Conservation (phyloP, 1,140 invertebrate genomes). For the Carposina sasakii region DNA sequence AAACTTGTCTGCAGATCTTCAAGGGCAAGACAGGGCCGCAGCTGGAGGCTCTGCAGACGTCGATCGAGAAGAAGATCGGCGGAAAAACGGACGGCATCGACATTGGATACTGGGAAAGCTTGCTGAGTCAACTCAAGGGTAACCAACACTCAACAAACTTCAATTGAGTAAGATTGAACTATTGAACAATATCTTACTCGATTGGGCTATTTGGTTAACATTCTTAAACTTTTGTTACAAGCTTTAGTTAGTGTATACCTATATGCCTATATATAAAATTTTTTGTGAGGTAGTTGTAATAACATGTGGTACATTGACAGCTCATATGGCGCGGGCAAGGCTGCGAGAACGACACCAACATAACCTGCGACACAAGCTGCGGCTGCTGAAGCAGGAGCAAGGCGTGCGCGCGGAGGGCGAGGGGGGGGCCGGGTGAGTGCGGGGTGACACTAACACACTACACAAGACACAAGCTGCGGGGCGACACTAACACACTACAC, state of each 20-base stretch:
- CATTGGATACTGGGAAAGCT: slow-evolving; percentile 97
- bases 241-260: no score
- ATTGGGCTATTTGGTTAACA: no score
- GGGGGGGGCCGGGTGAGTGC: slow-evolving; percentile 11
- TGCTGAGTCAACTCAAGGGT: slow-evolving; percentile 93
- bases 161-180: no score
- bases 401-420: slow-evolving; percentile 67
- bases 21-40: slow-evolving; percentile 94
- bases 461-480: no score
- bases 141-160: no score
- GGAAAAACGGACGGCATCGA: slow-evolving; percentile 92
- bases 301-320: no score
- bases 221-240: no score
- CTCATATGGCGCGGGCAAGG: slow-evolving; percentile 95
- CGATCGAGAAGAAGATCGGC: slow-evolving; percentile 92
- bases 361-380: slow-evolving; percentile 91
- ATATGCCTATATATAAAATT: no score
- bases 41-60: slow-evolving; percentile 85
- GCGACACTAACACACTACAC: no score
- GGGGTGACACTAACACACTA: no score
- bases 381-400: slow-evolving; percentile 92
- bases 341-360: slow-evolving; percentile 94
- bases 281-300: no score
- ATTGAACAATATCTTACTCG: no score
- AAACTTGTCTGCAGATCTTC: slow-evolving; percentile 81